Percentiles rank a stretch among this genome's conserved stretches.
These are phyloP conservation scores for Cliona cf. orientalis DNA, from an alignment of 37 sponge, comb jelly and placozoan genomes.

Conservation along the genomic window DNA sequence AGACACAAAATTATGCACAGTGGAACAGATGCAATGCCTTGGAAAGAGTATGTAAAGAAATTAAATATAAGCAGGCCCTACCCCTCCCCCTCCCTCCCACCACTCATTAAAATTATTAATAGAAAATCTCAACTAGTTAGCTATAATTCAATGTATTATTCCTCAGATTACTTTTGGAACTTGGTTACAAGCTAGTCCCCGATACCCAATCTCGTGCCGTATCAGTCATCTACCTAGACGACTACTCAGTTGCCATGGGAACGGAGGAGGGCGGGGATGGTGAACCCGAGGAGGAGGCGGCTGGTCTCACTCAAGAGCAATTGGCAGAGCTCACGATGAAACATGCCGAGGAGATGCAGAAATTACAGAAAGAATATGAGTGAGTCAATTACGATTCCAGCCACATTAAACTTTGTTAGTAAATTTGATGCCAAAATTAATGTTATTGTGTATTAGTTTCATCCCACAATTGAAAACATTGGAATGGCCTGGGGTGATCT, in stretches of 20 bases:
- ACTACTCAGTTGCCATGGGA: background rate
- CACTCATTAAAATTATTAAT: no score
- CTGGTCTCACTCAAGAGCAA: slow-evolving; percentile 36
- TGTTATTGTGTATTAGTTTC: no score
- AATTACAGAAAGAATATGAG: slow-evolving; percentile 77
- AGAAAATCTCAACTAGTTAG: no score
- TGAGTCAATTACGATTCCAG: slow-evolving; percentile 14
- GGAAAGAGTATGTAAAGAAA: slow-evolving; percentile 49
- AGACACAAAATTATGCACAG: slow-evolving; percentile 56
- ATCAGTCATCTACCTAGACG: slow-evolving; percentile 33
- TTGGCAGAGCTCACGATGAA: slow-evolving; percentile 42
- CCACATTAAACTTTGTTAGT: background rate
- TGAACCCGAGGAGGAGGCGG: slow-evolving; percentile 30
- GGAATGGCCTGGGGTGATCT: no score
- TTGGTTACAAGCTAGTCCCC: slow-evolving; percentile 33
- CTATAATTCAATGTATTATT: background rate
- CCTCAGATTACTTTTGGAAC: slow-evolving; percentile 46
- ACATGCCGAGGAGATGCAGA: slow-evolving; percentile 74
- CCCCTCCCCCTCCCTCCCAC: no score
- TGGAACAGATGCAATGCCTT: slow-evolving; percentile 35
- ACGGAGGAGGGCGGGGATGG: slow-evolving; percentile 1
- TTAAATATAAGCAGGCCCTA: no score
- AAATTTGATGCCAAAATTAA: no score
- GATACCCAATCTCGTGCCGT: slow-evolving; percentile 43
- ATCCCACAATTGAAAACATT: no score